These are phyloP conservation scores for Zelleria hepariella DNA, from an alignment of 2,888 invertebrate species.

Conservation along the genomic window DNA sequence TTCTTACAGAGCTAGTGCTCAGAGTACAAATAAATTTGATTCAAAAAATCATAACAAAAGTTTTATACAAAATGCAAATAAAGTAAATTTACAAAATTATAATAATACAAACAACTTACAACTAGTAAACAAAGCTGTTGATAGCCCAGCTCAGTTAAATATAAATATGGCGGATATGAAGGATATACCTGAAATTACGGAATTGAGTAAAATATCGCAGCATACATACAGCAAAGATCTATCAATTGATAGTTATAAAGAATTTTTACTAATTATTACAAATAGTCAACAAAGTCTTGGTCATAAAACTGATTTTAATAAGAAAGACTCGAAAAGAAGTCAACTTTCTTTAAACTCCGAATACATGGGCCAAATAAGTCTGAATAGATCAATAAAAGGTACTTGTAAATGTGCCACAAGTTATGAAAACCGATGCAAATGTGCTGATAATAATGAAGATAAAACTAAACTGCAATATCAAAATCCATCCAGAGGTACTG, in stretches of 20 bases:
- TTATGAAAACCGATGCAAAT: conserved; percentile 4
- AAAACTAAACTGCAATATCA: background rate
- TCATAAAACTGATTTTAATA: background rate
- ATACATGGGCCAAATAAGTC: conserved; percentile 44
- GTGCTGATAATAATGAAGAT: background rate
- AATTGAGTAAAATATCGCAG: conserved; percentile 11
- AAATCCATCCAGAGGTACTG: conserved; percentile 4
- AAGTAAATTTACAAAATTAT: background rate
- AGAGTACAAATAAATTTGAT: background rate
- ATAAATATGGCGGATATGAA: background rate
- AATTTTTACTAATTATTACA: background rate
- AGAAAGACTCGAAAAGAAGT: background rate
- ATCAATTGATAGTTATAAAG: background rate
- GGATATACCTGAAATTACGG: conserved; percentile 12
- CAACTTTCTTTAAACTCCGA: conserved; percentile 26
- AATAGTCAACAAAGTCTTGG: background rate
- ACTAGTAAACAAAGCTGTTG: background rate
- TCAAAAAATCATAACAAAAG: background rate
- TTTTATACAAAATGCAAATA: background rate
- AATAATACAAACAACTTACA: background rate
- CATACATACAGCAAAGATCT: conserved; percentile 4
- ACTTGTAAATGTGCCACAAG: conserved; percentile 23
- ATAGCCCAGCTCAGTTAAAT: background rate
- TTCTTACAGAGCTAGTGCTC: background rate
- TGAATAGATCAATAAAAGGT: conserved; percentile 44